Base-by-base conservation (phyloP, 2,113 vertebrate genomes). In the Megaleporinus macrocephalus region DNA sequence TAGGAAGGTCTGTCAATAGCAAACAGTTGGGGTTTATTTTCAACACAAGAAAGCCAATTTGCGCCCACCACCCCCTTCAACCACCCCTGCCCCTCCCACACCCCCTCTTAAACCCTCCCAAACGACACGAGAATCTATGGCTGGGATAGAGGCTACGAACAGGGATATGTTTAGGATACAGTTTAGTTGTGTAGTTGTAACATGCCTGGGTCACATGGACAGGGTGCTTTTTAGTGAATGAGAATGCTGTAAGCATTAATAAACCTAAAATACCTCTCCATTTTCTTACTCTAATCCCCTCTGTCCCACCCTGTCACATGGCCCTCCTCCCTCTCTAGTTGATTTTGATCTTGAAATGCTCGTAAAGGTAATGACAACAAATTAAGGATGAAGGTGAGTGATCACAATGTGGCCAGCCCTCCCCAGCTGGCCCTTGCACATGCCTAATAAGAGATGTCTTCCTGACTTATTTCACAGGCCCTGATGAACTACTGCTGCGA, bases 361-460 rank as follows among this genome's bases (percentile, higher is more conserved):
- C 93, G 92, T 94, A 92, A 93, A 92, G 91, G 93, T 94, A 94
- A 94, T 95, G 93, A 95, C 93, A 94, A 95, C 94, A 95, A 94
- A 95, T 95, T 93, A 95, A 93, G 92, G 92, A 93, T 95, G 94
- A 95, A 95, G 94, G 94, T 94, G 94, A 95, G 90, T 94, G 93
- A 94, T 95, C 89, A 83, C 89, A 90, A 82, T 76, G 77, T 74
- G 33, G 47, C 84, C 89, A 80, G 57, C 81, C 85, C 83, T 87
- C 87, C 86, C 82, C 90, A 89, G 87, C 86, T 89, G 89, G 89
- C 89, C 89, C 87, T 88, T 91, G 88, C 90, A 90, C 90, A 88
- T 89, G 83, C 88, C 89, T 88, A 83, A 86, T 85, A 89, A 59
- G 86, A 91, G 86, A 86, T 84, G 89, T 91, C 82, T 92, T 91